These are phyloP conservation scores for Leptobrachium leishanense DNA, from an alignment of 2,113 vertebrate species.

Conservation along the genomic window DNA sequence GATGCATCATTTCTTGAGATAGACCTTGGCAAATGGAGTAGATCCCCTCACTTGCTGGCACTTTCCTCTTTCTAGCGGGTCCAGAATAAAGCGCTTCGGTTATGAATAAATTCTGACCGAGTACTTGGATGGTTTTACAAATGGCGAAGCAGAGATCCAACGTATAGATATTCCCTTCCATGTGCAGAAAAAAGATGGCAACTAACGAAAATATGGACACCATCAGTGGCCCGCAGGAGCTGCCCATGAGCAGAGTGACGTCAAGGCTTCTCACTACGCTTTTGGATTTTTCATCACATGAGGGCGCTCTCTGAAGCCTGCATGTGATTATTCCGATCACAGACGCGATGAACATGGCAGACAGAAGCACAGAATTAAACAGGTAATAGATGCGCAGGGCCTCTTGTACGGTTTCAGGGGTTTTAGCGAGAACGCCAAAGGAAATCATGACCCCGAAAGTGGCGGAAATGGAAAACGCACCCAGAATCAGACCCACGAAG, in stretches of 20 bases:
- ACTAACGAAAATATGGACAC: slow-evolving; percentile 52
- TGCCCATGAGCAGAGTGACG: slow-evolving; percentile 51
- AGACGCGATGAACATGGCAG: slow-evolving; percentile 52
- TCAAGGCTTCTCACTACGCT: slow-evolving; percentile 53
- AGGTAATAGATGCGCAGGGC: slow-evolving; percentile 53
- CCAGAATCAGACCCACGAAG: slow-evolving; percentile 51
- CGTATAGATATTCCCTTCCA: slow-evolving; percentile 35
- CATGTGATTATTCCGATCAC: slow-evolving; percentile 46
- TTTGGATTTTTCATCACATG: slow-evolving; percentile 36
- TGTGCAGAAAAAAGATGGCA: slow-evolving; percentile 50
- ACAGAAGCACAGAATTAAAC: slow-evolving; percentile 50
- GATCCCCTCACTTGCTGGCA: slow-evolving; percentile 10
- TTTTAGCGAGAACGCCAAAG: slow-evolving; percentile 52
- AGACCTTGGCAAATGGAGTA: slow-evolving; percentile 44
- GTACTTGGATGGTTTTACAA: slow-evolving; percentile 53
- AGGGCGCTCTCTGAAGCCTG: slow-evolving; percentile 25
- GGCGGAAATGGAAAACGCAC: slow-evolving; percentile 51
- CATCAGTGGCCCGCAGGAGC: slow-evolving; percentile 51
- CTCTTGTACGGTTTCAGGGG: slow-evolving; percentile 43
- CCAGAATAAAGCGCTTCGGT: slow-evolving; percentile 50
- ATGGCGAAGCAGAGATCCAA: slow-evolving; percentile 53
- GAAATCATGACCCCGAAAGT: slow-evolving; percentile 55
- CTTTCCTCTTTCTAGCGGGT: slow-evolving; percentile 11
- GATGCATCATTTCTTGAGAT: neutral
- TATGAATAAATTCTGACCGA: slow-evolving; percentile 56